Percentiles rank a stretch among this genome's conserved stretches.
These are phyloP conservation scores for Euclidia mi DNA, from an alignment of 2,888 invertebrate species.

Conservation along the genomic window DNA sequence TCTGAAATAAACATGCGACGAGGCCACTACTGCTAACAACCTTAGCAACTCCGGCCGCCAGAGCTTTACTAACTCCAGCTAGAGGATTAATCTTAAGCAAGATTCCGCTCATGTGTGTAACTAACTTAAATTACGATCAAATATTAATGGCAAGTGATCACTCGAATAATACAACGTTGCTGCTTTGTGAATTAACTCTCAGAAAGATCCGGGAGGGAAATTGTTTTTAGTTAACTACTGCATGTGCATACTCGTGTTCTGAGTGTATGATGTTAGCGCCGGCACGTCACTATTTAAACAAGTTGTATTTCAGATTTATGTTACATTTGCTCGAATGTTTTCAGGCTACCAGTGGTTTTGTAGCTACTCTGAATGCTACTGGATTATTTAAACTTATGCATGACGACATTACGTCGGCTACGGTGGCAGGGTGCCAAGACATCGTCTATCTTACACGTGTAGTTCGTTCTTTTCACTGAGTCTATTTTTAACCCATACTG, in stretches of 20 bases:
- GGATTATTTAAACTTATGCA: slow-evolving; percentile 14
- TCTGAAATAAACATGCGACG: slow-evolving; percentile 83
- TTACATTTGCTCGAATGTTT: slow-evolving; percentile 5
- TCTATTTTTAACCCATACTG: too few species aligned
- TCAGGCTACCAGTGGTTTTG: not conserved
- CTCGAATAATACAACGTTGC: slow-evolving; percentile 37
- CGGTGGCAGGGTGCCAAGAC: not conserved
- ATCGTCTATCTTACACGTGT: slow-evolving; percentile 1
- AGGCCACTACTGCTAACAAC: slow-evolving; percentile 80
- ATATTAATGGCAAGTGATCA: slow-evolving; percentile 66
- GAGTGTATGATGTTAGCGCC: slow-evolving; percentile 8
- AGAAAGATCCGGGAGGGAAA: slow-evolving; percentile 32
- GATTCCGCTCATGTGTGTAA: slow-evolving; percentile 68
- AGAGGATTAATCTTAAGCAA: slow-evolving; percentile 76
- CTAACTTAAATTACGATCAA: slow-evolving; percentile 77
- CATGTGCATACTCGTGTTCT: slow-evolving; percentile 28
- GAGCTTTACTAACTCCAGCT: slow-evolving; percentile 73
- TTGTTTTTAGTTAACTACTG: slow-evolving; percentile 38
- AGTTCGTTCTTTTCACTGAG: too few species aligned
- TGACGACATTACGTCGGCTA: slow-evolving; percentile 6
- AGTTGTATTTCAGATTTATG: slow-evolving; percentile 12
- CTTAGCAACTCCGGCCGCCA: slow-evolving; percentile 74
- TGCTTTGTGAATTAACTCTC: slow-evolving; percentile 40
- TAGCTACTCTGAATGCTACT: not conserved
- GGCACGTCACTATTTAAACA: slow-evolving; percentile 7